Evolutionary conservation across 2,797 vertebrate species (phyloP), one percentile per base, ranked within the genome.

Genomic region (Neomorphus geoffroyi): DNA sequence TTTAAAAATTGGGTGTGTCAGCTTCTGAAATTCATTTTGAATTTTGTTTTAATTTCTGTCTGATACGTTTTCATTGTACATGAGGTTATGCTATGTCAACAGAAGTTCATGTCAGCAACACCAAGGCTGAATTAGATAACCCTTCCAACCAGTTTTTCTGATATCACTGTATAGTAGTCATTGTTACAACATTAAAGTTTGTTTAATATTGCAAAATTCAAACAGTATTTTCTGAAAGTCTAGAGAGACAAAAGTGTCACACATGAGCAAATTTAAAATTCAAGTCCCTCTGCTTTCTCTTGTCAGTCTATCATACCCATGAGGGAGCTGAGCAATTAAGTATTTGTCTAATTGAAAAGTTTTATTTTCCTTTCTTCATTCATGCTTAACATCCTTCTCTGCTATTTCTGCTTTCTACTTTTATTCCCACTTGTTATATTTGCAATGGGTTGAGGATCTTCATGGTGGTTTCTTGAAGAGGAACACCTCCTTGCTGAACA

Each of bases 341-440:
- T 48, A 80, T 86, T 46, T 90, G 62, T 91, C 79, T 92, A 85
- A 96, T 84, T 90, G 79, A 83, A 95, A 93, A 88, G 18, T 79
- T 80, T 81, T 93, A 57, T 89, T 90, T 93, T 23, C n/a, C 4
- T 85, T 26, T 83, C 19, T 88, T 56, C 78, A 13, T 83, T 92
- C 53, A 86, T 46, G 77, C 80, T 92, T 92, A 69, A 72, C 39
- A 90, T 93, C 60, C n/a, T 91, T 82, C 66, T 75, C 88, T 85
- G 43, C 22, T 86, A 3, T 75, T 79, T 28, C n/a, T 79, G 41
- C 13, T 93, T 83, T 75, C 58, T 56, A 37, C 9, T 86, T 12
- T 0, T 70, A n/a, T 17, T 85, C 8, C 51, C 14, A 9, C 18
- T 83, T 69, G 56, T 5, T 66, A 16, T 56, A 43, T 65, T 90